These are phyloP conservation scores for Hyposmocoma kahamanoa DNA, from an alignment of 1,140 invertebrate genomes.

Conservation along the genomic window DNA sequence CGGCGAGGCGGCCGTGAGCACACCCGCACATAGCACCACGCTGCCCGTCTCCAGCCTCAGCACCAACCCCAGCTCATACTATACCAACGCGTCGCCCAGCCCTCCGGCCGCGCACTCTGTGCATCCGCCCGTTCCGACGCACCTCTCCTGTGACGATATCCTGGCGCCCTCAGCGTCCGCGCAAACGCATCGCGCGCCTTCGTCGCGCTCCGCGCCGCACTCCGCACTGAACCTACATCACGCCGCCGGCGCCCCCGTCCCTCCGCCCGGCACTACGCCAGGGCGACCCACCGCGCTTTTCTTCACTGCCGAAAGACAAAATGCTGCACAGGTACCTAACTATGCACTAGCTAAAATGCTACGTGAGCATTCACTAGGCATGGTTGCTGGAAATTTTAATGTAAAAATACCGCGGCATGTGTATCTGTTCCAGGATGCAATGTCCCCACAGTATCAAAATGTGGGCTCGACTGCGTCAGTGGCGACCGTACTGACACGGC, in stretches of 20 bases:
- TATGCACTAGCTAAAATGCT: neutral
- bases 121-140: slow-evolving; percentile 29
- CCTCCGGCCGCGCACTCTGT: slow-evolving; percentile 44
- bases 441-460: slow-evolving; percentile 67
- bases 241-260: neutral
- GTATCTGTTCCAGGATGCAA: slow-evolving; percentile 37
- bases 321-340: slow-evolving; percentile 34
- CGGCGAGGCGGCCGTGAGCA: slow-evolving; percentile 55
- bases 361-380: too few species aligned
- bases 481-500: slow-evolving; percentile 63
- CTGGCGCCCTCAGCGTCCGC: slow-evolving; percentile 40
- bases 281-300: slow-evolving; percentile 47
- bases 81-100: slow-evolving; percentile 59
- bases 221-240: slow-evolving; percentile 66
- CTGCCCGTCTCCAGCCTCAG: slow-evolving; percentile 60
- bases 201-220: slow-evolving; percentile 63
- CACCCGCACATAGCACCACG: slow-evolving; percentile 58
- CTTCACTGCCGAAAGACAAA: slow-evolving; percentile 46
- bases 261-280: too few species aligned
- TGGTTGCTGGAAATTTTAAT: too few species aligned
- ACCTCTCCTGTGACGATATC: slow-evolving; percentile 64
- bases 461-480: slow-evolving; percentile 47
- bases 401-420: neutral
- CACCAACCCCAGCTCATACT: slow-evolving; percentile 62
- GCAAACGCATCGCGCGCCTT: slow-evolving; percentile 39